These are phyloP conservation scores for Caradrina clavipalpis DNA, from an alignment of 2,888 invertebrate species.

Conservation along the genomic window DNA sequence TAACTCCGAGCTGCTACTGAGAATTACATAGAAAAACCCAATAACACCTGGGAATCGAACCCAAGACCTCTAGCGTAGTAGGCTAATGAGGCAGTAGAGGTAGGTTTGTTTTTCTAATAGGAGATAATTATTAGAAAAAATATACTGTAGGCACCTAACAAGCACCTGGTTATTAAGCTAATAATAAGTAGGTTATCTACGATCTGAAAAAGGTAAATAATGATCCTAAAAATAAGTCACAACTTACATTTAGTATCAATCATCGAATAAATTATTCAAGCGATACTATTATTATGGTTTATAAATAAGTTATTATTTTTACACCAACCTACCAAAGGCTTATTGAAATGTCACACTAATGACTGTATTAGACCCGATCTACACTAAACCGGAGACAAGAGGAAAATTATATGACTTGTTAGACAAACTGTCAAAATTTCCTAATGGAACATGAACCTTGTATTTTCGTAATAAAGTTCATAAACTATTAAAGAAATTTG, in stretches of 20 bases:
- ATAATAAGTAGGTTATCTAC: background rate
- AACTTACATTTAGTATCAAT: background rate
- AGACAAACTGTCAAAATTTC: too few relatives aligned
- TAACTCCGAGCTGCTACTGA: too few relatives aligned
- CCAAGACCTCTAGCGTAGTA: too few relatives aligned
- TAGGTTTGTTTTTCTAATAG: background rate
- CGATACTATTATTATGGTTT: background rate
- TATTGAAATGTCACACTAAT: constrained; percentile 9
- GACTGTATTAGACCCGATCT: background rate
- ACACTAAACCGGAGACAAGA: too few relatives aligned
- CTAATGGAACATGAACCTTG: too few relatives aligned
- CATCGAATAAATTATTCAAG: constrained; percentile 3
- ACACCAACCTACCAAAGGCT: background rate
- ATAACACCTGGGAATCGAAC: too few relatives aligned
- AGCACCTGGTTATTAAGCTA: background rate
- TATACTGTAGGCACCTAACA: background rate
- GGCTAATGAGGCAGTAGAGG: too few relatives aligned
- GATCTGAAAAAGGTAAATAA: background rate
- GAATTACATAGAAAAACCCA: too few relatives aligned
- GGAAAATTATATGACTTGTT: too few relatives aligned
- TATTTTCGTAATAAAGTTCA: too few relatives aligned
- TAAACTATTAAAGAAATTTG: too few relatives aligned
- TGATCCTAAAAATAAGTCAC: background rate
- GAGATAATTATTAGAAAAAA: background rate
- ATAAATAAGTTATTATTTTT: constrained; percentile 1